Evolutionary conservation across 2,797 vertebrate species (phyloP), one percentile per base, ranked within the genome.

Genomic region (Heliangelus exortis): DNA sequence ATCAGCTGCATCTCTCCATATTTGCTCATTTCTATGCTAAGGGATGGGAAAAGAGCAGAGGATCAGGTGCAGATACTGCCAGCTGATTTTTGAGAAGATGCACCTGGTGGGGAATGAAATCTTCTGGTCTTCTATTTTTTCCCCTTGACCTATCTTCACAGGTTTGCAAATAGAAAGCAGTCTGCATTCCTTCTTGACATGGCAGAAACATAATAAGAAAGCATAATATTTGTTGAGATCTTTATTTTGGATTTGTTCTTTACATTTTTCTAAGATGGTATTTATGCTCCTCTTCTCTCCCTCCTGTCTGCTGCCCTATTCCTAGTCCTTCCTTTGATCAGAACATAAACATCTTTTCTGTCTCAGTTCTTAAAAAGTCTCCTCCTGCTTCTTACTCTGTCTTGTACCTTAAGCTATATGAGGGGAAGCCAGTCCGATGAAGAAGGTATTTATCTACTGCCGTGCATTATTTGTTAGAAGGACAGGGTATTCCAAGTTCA

Each of bases 401-500:
- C 23, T 34, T 66, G n/a, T 15, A 36, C 43, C 7, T 9, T 54
- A 33, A 81, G 16, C 28, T 76, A 3, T 58, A 26, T 55, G 36
- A 92, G 33, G 5, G 22, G 3, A 77, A 51, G n/a, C 34, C 26
- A 41, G 20, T 69, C 23, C 43, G 67, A 10, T 0, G 3, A 6
- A 43, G 23, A 80, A 63, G 53, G 28, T 29, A 4, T 0, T 0
- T 68, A 16, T 54, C 41, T 63, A 4, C 36, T 81, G 17, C 12
- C 15, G 68, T 55, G 10, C 7, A 2, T 20, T 66, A 33, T 66
- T 66, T 90, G 23, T 76, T 66, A 54, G n/a, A 87, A 59, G 28
- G 51, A 41, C 21, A 23, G 39, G 73, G 12, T 55, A 53, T 79
- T 34, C 6, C 16, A 63, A 19, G 33, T 54, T 87, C 16, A 65